Percentiles rank a stretch among this genome's conserved stretches.
Conservation (phyloP, 1,140 invertebrate species). For the Zaprionus inermis region DNA sequence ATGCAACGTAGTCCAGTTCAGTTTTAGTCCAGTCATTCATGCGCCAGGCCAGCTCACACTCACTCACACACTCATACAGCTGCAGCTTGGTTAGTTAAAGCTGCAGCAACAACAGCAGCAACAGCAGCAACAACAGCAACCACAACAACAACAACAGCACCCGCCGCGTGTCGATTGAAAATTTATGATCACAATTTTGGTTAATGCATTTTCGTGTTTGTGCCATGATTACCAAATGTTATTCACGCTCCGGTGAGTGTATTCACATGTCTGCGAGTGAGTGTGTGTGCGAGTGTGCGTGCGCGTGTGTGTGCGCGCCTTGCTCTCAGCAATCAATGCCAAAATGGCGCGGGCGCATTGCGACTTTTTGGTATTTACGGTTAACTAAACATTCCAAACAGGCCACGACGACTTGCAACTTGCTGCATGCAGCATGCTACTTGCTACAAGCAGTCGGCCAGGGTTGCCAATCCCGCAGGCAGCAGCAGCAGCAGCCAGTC, state of each 20-base stretch:
- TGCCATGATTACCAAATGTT: slow-evolving; percentile 83
- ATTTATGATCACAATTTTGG: slow-evolving; percentile 83
- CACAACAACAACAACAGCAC: slow-evolving; percentile 60
- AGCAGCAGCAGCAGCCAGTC: background rate
- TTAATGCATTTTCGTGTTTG: slow-evolving; percentile 83
- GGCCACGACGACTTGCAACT: slow-evolving; percentile 57
- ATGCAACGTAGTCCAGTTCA: slow-evolving; percentile 67
- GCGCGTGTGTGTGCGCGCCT: slow-evolving; percentile 26
- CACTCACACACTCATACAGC: slow-evolving; percentile 29
- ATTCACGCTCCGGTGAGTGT: slow-evolving; percentile 78
- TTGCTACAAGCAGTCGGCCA: slow-evolving; percentile 1
- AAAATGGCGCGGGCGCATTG: slow-evolving; percentile 71
- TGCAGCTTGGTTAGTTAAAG: slow-evolving; percentile 45
- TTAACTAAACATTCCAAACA: slow-evolving; percentile 79
- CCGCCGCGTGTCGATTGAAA: slow-evolving; percentile 82
- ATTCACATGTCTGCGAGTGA: slow-evolving; percentile 41
- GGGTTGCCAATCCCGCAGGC: too few relatives aligned
- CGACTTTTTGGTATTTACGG: slow-evolving; percentile 70
- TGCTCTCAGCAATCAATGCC: slow-evolving; percentile 73
- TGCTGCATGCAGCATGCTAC: background rate
- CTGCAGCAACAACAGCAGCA: slow-evolving; percentile 15
- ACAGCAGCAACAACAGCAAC: background rate
- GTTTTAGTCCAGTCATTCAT: slow-evolving; percentile 74
- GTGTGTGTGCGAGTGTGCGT: slow-evolving; percentile 16
- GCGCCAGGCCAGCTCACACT: slow-evolving; percentile 45